Evolutionary conservation across 1,140 invertebrate species (phyloP).

Genomic region (Uloborus diversus): DNA sequence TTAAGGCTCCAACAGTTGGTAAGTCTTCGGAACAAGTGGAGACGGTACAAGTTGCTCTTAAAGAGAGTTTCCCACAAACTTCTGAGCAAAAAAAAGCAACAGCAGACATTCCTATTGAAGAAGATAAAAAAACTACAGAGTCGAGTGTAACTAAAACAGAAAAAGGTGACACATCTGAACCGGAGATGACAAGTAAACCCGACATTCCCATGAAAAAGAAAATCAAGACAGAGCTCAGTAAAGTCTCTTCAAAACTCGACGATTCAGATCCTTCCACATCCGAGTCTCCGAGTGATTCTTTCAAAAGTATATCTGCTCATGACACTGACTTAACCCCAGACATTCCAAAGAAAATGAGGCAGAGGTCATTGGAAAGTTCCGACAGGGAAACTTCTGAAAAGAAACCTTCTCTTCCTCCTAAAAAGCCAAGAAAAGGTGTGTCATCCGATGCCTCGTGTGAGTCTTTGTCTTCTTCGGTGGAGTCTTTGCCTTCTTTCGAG

Average conservation of each 20-base stretch:
- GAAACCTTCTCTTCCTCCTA: conserved; percentile 20
- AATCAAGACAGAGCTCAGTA: too few species aligned
- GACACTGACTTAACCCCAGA: neutral
- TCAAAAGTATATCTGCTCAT: neutral
- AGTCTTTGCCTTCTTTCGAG: conserved; percentile 31
- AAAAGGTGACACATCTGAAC: too few species aligned
- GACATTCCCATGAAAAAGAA: too few species aligned
- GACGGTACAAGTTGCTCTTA: neutral
- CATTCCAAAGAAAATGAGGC: conserved; percentile 18
- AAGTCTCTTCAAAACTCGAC: too few species aligned
- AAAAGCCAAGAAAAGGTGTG: neutral
- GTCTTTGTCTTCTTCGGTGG: conserved; percentile 26
- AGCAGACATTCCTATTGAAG: neutral
- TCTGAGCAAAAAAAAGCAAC: neutral
- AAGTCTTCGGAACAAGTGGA: neutral
- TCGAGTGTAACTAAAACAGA: neutral
- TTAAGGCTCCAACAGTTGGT: neutral
- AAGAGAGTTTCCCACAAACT: neutral
- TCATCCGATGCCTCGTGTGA: conserved; percentile 5
- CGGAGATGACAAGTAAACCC: too few species aligned
- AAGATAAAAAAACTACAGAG: neutral
- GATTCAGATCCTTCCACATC: too few species aligned
- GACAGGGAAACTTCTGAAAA: neutral
- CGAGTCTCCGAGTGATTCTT: too few species aligned
- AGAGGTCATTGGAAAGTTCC: neutral